phyloP scores from a whole-genome alignment of 1,140 invertebrate species.

The Pseudachorutes palmiensis region DNA sequence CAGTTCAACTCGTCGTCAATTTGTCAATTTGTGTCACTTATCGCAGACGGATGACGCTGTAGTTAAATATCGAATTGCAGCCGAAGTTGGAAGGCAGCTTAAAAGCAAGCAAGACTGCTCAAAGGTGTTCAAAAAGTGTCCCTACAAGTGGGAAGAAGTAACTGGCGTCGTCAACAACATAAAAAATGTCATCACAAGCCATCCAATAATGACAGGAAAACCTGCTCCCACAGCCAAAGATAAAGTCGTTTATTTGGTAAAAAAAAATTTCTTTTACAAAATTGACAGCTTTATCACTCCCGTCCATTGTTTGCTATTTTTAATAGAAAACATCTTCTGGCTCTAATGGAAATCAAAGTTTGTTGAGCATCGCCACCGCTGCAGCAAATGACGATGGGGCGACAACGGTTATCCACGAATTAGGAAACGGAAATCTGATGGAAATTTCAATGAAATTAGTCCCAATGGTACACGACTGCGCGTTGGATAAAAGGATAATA shows the following conservation, averaged over 20 bases:
- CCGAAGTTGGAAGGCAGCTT: slow-evolving; percentile 18
- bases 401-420: slow-evolving; percentile 6
- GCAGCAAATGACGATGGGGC: not conserved
- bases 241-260: slow-evolving; percentile 18
- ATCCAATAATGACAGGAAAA: slow-evolving; percentile 5
- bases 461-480: not conserved
- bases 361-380: not conserved
- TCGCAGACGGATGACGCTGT: slow-evolving; percentile 16
- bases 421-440: slow-evolving; percentile 10
- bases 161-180: slow-evolving; percentile 27
- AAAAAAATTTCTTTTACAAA: not conserved
- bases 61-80: slow-evolving; percentile 26
- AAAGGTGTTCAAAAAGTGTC: slow-evolving; percentile 27
- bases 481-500: not conserved
- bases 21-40: not conserved
- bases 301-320: not conserved
- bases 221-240: not conserved
- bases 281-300: not conserved
- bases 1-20: not conserved
- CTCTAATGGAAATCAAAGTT: not conserved
- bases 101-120: slow-evolving; percentile 31
- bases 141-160: slow-evolving; percentile 25
- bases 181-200: slow-evolving; percentile 19
- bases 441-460: slow-evolving; percentile 6
- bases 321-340: slow-evolving; percentile 3